Percentiles rank a stretch among this genome's conserved stretches.
Conservation (phyloP, 2,888 invertebrate genomes). For the Mystacides longicornis region DNA sequence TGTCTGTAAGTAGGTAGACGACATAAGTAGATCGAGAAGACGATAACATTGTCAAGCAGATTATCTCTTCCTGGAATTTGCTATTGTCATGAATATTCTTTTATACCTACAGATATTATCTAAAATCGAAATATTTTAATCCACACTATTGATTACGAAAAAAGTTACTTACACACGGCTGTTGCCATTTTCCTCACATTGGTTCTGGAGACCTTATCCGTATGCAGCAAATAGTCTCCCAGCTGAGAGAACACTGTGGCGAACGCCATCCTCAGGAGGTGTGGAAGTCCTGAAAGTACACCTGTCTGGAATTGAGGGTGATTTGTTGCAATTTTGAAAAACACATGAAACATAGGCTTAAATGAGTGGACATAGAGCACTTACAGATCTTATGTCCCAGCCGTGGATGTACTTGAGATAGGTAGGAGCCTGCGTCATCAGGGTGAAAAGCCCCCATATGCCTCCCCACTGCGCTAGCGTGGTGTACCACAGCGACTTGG, state of each 20-base stretch:
- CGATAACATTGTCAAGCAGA: no score
- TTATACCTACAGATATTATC: no score
- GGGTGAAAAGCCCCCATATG: constrained; percentile 61
- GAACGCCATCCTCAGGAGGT: constrained; percentile 51
- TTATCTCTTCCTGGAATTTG: no score
- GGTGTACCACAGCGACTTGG: constrained; percentile 56
- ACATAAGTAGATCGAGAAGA: no score
- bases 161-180: constrained; percentile 43
- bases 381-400: constrained; percentile 59
- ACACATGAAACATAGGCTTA: background rate
- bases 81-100: no score
- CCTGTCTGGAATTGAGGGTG: constrained; percentile 43
- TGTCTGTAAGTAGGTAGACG: no score
- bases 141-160: background rate
- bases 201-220: constrained; percentile 50
- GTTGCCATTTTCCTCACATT: constrained; percentile 59
- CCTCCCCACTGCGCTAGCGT: constrained; percentile 58
- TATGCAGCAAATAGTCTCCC: constrained; percentile 51
- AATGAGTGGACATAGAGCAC: background rate
- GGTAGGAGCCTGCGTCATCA: constrained; percentile 63
- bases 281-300: constrained; percentile 56
- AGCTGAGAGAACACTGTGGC: constrained; percentile 50
- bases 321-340: background rate
- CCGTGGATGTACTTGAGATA: constrained; percentile 63
- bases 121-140: no score